Percentiles rank a stretch among this genome's conserved stretches.
phyloP scores from a whole-genome alignment of 30 jellyfish, hydroid and myxozoan species.

The Hydra vulgaris region DNA sequence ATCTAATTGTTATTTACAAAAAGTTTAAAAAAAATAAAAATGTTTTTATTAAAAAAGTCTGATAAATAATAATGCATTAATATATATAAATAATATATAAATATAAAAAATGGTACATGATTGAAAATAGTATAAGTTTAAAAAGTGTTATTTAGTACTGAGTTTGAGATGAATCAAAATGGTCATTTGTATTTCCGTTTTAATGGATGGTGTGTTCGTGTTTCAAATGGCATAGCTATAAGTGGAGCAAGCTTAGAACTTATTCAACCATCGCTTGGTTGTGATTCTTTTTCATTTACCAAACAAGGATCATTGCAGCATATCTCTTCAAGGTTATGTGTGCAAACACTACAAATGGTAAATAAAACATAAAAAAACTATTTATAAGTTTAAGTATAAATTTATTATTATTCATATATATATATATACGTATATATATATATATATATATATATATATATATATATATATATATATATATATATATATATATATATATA shows the following conservation, averaged over 20 bases:
- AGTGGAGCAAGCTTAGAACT: slow-evolving; percentile 44
- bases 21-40: too few relatives aligned
- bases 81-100: too few relatives aligned
- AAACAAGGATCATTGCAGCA: slow-evolving; percentile 67
- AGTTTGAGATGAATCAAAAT: slow-evolving; percentile 40
- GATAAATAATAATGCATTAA: too few relatives aligned
- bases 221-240: slow-evolving; percentile 21
- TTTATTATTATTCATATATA: too few relatives aligned
- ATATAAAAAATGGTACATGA: neutral
- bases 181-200: slow-evolving; percentile 47
- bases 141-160: slow-evolving; percentile 46
- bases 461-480: too few relatives aligned
- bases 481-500: too few relatives aligned
- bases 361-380: neutral
- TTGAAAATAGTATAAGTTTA: neutral
- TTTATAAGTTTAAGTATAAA: too few relatives aligned
- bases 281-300: slow-evolving; percentile 62
- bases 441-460: too few relatives aligned
- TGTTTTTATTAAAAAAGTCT: too few relatives aligned
- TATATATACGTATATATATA: too few relatives aligned
- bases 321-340: slow-evolving; percentile 37
- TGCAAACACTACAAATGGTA: slow-evolving; percentile 70
- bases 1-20: too few relatives aligned
- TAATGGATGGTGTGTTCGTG: slow-evolving; percentile 48
- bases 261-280: slow-evolving; percentile 20